Conservation (phyloP, 2,797 vertebrate species). For the Harpia harpyja region DNA sequence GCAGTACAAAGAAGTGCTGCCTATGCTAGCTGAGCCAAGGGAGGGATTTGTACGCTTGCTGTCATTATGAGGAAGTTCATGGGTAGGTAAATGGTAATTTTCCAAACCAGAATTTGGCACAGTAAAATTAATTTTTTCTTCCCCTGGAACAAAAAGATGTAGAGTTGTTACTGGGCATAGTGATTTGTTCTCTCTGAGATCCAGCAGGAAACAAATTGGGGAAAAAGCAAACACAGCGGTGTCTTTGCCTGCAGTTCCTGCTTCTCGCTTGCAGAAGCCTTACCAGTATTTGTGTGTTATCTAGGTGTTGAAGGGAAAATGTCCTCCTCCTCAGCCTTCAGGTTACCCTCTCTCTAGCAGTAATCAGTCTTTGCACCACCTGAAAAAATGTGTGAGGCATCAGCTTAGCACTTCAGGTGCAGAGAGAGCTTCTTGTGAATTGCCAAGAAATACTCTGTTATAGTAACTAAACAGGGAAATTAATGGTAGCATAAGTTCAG, state of each 20-base stretch:
- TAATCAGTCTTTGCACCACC: background rate
- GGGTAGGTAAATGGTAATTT: conserved; percentile 37
- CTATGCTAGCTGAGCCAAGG: background rate
- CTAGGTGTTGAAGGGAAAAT: background rate
- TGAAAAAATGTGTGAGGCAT: background rate
- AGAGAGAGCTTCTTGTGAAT: background rate
- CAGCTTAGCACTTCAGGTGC: background rate
- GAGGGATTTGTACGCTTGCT: background rate
- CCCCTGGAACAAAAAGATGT: background rate
- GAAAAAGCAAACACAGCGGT: background rate
- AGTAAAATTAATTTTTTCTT: background rate
- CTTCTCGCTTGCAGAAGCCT: background rate
- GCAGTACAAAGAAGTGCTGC: background rate
- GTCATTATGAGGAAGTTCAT: background rate
- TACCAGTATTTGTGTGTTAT: background rate
- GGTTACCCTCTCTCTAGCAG: background rate
- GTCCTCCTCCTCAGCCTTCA: background rate
- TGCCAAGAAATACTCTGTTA: background rate
- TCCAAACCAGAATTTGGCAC: conserved; percentile 2
- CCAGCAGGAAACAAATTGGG: background rate
- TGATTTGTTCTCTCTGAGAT: background rate
- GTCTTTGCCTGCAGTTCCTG: background rate
- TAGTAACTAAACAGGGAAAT: background rate
- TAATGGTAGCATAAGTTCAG: background rate
- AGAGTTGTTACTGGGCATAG: background rate